These are phyloP conservation scores for Bombus haemorrhoidalis DNA, from an alignment of 1,140 invertebrate genomes.

Conservation along the genomic window DNA sequence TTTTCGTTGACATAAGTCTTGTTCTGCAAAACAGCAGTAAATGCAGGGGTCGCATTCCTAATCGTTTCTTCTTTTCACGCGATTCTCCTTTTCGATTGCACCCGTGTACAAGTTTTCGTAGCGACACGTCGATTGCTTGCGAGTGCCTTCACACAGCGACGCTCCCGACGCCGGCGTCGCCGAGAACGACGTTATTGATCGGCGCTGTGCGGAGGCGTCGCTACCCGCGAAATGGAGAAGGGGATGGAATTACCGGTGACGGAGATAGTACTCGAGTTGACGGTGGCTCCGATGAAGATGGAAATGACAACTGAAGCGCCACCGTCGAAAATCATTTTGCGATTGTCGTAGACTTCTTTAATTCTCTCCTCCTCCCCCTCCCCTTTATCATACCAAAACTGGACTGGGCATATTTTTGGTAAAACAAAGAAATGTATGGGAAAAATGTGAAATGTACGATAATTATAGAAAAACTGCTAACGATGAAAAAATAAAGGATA, in stretches of 20 bases:
- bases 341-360: neutral
- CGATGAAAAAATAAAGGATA: neutral
- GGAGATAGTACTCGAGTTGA: conserved; percentile 35
- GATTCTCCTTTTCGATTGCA: conserved; percentile 39
- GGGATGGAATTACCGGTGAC: conserved; percentile 52
- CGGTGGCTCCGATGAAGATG: conserved; percentile 21
- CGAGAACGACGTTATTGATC: conserved; percentile 68
- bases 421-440: neutral
- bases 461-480: neutral
- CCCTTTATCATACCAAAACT: neutral
- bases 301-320: conserved; percentile 40
- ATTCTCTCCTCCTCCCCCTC: neutral
- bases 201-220: conserved; percentile 65
- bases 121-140: conserved; percentile 61
- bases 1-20: conserved; percentile 27
- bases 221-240: conserved; percentile 41
- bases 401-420: neutral
- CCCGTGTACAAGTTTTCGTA: conserved; percentile 40
- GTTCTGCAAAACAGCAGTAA: conserved; percentile 21
- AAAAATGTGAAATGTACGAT: neutral
- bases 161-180: conserved; percentile 63
- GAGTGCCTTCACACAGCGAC: conserved; percentile 54
- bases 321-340: conserved; percentile 36
- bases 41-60: conserved; percentile 41
- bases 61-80: conserved; percentile 22